Conservation (phyloP, 2,113 vertebrate genomes). For the Oncorhynchus gorbuscha region DNA sequence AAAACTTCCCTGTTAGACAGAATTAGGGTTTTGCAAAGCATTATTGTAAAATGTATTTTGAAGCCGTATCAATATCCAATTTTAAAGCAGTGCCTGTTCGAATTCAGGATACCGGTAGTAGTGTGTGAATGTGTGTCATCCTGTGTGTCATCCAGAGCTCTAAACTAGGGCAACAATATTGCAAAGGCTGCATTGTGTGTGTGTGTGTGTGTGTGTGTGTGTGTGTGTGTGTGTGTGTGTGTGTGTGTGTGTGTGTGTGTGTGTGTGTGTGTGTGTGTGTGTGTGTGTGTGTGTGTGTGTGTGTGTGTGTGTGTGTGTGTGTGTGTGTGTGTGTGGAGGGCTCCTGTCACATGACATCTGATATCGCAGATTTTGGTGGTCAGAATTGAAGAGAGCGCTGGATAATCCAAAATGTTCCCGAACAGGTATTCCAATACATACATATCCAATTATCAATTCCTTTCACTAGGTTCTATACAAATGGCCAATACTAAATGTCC, state of each 20-base stretch:
- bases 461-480: no score
- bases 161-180: conserved; percentile 1
- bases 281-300: background rate
- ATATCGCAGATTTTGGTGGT: no score
- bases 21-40: background rate
- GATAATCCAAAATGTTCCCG: no score
- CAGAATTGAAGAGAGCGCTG: no score
- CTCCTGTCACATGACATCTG: no score
- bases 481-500: no score
- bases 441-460: no score
- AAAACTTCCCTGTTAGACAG: background rate
- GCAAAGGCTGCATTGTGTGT: conserved; percentile 2
- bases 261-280: background rate
- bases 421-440: no score
- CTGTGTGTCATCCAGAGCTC: background rate
- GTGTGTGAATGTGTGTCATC: background rate
- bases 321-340: background rate
- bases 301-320: conserved; percentile 3
- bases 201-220: conserved; percentile 1
- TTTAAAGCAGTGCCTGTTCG: background rate
- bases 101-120: background rate
- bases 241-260: conserved; percentile 7
- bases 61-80: background rate
- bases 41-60: background rate
- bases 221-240: background rate